Evolutionary conservation across 2,113 vertebrate species (phyloP), one percentile per base, ranked within the genome.

Genomic region (Hippocampus guttulatus): DNA sequence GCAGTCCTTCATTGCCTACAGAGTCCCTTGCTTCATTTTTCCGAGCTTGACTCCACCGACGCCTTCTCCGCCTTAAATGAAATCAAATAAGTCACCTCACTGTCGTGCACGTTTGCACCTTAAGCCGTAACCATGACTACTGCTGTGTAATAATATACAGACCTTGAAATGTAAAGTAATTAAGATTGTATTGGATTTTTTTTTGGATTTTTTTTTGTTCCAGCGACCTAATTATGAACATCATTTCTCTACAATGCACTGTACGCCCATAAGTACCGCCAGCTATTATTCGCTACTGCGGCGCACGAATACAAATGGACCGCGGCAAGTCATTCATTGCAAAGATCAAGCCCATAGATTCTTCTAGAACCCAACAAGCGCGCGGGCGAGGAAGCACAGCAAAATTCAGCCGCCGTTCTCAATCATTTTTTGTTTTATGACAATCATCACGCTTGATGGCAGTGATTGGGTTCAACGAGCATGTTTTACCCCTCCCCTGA

Each of bases 1-100:
- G 52, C 72, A 83, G 79, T 81, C 82, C 81, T 89, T 89, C 85
- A 84, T 68, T 78, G 40, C 67, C 57, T 33, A 27, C 30, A 85
- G 86, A 81, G 73, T 82, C 81, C 77, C 73, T 74, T 54, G 38
- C 43, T 73, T 76, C 69, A 64, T 27, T 72, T 75, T 30, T 55
- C 51, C 62, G 41, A 70, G 69, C 57, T 79, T 71, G 63, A 73
- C 69, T 81, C 72, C 68, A 67, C 63, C 21, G 41, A 30, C 12
- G 10, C 47, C 64, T 47, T 47, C 2, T 25, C 18, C 41, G 8
- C 64, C 43, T 65, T 25, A 45, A 25, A 64, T 15, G 40, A 64
- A 58, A 58, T 58, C 11, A 58, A 27, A 58, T 58, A 58, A 58
- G 55, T 58, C 55, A 58, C 23, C 10, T 23, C 55, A 33, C 47